phyloP scores from a whole-genome alignment of 1,140 invertebrate genomes.

The Hydropsyche tenuis region DNA sequence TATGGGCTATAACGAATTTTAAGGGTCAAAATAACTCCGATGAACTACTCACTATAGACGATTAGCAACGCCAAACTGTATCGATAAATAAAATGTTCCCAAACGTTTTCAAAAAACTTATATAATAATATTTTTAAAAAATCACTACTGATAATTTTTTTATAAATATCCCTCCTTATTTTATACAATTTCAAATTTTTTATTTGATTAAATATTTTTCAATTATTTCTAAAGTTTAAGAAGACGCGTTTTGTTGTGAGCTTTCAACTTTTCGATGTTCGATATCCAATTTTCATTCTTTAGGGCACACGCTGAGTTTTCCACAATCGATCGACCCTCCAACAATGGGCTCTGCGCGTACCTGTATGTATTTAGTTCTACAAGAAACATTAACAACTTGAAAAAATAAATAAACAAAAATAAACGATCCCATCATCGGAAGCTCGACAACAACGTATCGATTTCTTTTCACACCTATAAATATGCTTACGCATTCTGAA shows the following conservation, averaged over 20 bases:
- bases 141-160: too few species aligned
- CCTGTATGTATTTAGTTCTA: background rate
- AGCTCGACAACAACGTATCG: constrained; percentile 39
- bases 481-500: constrained; percentile 28
- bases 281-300: constrained; percentile 45
- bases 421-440: constrained; percentile 19
- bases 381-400: background rate
- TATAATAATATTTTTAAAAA: background rate
- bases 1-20: constrained; percentile 26
- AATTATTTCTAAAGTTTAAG: too few species aligned
- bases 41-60: constrained; percentile 18
- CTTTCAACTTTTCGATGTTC: constrained; percentile 12
- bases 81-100: background rate
- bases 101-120: background rate
- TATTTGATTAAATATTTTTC: too few species aligned
- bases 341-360: constrained; percentile 26
- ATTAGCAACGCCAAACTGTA: constrained; percentile 28
- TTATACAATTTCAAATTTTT: too few species aligned
- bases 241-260: too few species aligned
- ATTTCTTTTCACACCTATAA: constrained; percentile 37
- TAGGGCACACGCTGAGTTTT: constrained; percentile 46
- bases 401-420: constrained; percentile 27
- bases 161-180: too few species aligned
- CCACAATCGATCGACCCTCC: constrained; percentile 20
- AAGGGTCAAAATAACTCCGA: constrained; percentile 3